Base-by-base conservation (phyloP, 2,888 invertebrate species). In the Dysmachus trigonus region DNA sequence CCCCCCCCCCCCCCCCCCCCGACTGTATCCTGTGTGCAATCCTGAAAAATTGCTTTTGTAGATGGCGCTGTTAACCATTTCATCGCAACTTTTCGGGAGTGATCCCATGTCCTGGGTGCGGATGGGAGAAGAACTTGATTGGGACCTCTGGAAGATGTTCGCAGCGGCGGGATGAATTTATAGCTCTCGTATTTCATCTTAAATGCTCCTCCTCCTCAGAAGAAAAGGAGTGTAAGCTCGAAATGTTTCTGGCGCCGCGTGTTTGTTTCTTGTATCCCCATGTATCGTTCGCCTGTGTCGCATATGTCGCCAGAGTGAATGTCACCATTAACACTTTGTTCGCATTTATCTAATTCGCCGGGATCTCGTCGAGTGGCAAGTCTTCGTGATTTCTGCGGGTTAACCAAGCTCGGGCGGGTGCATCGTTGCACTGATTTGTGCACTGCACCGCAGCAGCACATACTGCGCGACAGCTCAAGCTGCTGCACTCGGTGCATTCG, bases 271-370 rank as follows among this genome's bases (percentile, higher is more conserved):
- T 27, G n/a, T n/a, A 31, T 7, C 47, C 18, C 47, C 47, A 30
- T 8, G 27, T 77, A 41, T 6, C 77, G 35, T 18, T 73, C 33
- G 73, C 13, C 33, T 31, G 30, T 33, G 35, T 18, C 79, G 30
- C 51, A 51, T 79, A 62, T 62, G 79, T 79, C 41, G 35, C 41
- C 41, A 30, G 30, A 79, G 51, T 51, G 51, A 79, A 79, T 62
- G 81, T 62, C 62, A 53, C 62, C 81, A 81, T 81, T 81, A 81
- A 62, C 81, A 81, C 81, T 81, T 81, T 81, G 81, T 62, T 22
- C 53, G 31, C 81, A 81, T 81, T 81, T 81, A 81, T 53, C 62
- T 81, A 81, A 81, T 53, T 47, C 81, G 31, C 51, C 22, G 53
- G n/a, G 81, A 81, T 81, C 53, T 81, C 33, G 18, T 33, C 53